Base-by-base conservation (phyloP, 2,113 vertebrate genomes). In the Glaucomys volans region DNA sequence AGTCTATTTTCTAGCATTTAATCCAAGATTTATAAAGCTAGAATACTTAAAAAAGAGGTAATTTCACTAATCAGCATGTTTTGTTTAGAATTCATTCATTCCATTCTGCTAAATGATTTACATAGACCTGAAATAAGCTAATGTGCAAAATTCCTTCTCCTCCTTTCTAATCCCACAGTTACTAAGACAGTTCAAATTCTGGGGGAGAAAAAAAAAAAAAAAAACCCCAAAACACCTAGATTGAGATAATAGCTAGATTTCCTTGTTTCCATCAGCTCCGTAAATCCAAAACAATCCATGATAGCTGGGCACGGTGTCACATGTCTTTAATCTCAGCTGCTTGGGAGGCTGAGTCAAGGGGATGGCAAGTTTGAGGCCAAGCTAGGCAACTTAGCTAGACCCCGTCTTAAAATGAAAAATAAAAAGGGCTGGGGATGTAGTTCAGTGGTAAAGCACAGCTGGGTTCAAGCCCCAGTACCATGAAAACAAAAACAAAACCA, bases 1-100 rank as follows among this genome's bases (percentile, higher is more conserved):
- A 47, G 37, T 40, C 37, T 95, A 50, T n/a, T 57, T 89, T 92
- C 54, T 75, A 69, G 64, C 80, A 96, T 52, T 74, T 91, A 97
- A 95, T 72, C 17, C 4, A 91, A 80, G 52, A 72, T 67, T 83
- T 72, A 8, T 37, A 95, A 77, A 82, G 5, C 13, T 22, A 72
- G 35, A 83, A 50, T 40, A 95, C 16, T 67, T 94, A 18, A 72
- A 59, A 83, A 90, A 72, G 16, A 69, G 4, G 8, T 47, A 90
- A 82, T 83, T 82, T 40, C 69, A 86, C 62, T n/a, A 37, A 84
- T 89, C 54, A 90, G 72, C 44, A 66, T 50, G 62, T 47, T 79
- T 42, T 32, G 66, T 62, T 81, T 76, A 96, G 32, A 84, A 94
- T 80, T 91, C 11, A 84, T 28, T 79, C 35, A 80, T 26, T 42